Base-by-base conservation (phyloP, 2,888 invertebrate genomes). In the Netelia virgata region DNA sequence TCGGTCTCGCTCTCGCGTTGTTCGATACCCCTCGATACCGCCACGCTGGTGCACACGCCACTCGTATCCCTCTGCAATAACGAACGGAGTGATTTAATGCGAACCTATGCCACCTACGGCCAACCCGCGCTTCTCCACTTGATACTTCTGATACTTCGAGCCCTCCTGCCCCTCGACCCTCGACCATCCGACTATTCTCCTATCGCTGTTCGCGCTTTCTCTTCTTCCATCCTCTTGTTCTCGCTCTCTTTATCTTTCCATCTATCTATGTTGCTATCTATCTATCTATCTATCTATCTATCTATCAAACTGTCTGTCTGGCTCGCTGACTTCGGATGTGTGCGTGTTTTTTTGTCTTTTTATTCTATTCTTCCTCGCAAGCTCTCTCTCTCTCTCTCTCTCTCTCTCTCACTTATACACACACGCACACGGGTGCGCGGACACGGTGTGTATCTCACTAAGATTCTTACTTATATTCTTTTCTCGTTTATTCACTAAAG, bases 1-100 rank as follows among this genome's bases (percentile, higher is more conserved):
- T 61, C 36, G 28, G 23, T 23, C 23, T 9, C 20, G 66, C n/a
- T 18, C 64, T 16, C 14, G 20, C 59, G 41, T 68, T 66, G 59
- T 73, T 73, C 78, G 80, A 84, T 70, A 74, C 69, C 64, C 73
- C 68, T 77, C 80, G 80, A 84, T 80, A 77, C 68, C 41, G 16
- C 20, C 11, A n/a, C 47, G 11, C 43, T 66, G 43, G 9, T 11
- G 9, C 9, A 14, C 50, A 43, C n/a, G 23, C 66, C 63, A 23
- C 41, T 41, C 57, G 73, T 66, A 43, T 63, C 72, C 57, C 82
- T 64, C 81, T 84, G 84, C 80, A 84, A 84, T 84, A 84, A 84
- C 81, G 82, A 84, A 82, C 64, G 68, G 64, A 84, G 82, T 84
- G 84, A 84, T 82, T 82, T 82, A 84, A 84, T 84, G 82, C 82